These are phyloP conservation scores for Silurus meridionalis DNA, from an alignment of 2,113 vertebrate genomes.

Conservation along the genomic window DNA sequence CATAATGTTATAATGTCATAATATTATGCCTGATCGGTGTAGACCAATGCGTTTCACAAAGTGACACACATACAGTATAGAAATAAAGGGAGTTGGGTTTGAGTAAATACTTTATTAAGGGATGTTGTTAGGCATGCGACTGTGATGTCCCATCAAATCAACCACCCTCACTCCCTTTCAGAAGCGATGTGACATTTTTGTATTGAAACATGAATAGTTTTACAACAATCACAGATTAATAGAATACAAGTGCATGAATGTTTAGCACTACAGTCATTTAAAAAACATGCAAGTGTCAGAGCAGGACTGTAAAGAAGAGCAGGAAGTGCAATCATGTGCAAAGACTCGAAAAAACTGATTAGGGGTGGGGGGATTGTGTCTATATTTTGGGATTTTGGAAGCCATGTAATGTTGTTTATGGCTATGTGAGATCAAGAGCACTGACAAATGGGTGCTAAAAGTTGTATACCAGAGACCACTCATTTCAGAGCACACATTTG, in stretches of 20 bases:
- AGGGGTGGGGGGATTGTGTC: too few species aligned
- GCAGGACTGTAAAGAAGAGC: background rate
- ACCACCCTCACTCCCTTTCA: background rate
- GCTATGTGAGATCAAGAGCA: background rate
- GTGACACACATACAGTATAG: background rate
- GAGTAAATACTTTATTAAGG: background rate
- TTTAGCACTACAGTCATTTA: background rate
- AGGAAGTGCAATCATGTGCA: background rate
- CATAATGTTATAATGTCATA: too few species aligned
- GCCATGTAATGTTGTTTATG: background rate
- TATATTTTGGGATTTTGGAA: background rate
- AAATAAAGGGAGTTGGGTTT: background rate
- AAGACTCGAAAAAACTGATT: background rate
- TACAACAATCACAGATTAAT: background rate
- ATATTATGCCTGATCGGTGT: too few species aligned
- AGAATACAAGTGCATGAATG: background rate
- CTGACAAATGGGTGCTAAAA: background rate
- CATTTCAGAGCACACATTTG: background rate
- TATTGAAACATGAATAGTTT: background rate
- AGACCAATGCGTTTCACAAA: background rate
- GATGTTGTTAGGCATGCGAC: background rate
- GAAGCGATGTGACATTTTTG: background rate
- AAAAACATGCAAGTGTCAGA: background rate
- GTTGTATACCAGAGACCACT: background rate
- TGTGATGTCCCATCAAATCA: background rate